These are phyloP conservation scores for Nomada fucata DNA, from an alignment of 2,888 invertebrate genomes.

Conservation along the genomic window DNA sequence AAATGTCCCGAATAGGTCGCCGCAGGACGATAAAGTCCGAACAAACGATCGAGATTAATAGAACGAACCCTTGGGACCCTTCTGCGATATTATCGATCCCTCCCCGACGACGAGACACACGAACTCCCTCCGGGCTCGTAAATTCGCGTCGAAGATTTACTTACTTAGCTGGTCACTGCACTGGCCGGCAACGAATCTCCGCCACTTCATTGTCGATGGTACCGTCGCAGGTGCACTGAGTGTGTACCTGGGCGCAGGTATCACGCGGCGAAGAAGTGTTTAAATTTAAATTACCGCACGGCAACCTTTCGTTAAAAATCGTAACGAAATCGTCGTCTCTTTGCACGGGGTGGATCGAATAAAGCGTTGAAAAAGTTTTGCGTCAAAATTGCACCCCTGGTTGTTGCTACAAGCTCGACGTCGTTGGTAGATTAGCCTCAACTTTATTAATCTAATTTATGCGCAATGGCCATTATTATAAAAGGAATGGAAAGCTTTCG, in stretches of 20 bases:
- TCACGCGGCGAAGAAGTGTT: slow-evolving; percentile 5
- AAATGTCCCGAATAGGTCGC: slow-evolving; percentile 20
- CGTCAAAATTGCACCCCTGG: too few species aligned
- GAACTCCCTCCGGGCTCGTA: slow-evolving; percentile 55
- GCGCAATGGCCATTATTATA: too few species aligned
- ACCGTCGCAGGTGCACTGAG: background rate
- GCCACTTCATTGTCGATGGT: slow-evolving; percentile 45
- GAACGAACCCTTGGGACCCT: slow-evolving; percentile 51
- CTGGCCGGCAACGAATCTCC: slow-evolving; percentile 50
- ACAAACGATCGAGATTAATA: slow-evolving; percentile 73
- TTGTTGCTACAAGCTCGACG: too few species aligned
- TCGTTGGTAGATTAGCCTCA: too few species aligned
- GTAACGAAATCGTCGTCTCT: too few species aligned
- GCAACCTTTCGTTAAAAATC: slow-evolving; percentile 17
- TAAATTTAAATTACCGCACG: slow-evolving; percentile 8
- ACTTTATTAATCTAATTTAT: too few species aligned
- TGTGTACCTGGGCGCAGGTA: too few species aligned
- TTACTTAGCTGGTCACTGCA: slow-evolving; percentile 49
- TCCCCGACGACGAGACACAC: slow-evolving; percentile 49
- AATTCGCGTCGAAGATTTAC: slow-evolving; percentile 70
- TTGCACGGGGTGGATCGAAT: too few species aligned
- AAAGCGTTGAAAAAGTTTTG: background rate
- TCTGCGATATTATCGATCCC: slow-evolving; percentile 62
- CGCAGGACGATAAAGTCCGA: slow-evolving; percentile 60
- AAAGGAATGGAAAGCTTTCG: too few species aligned